phyloP scores from a whole-genome alignment of 2,113 vertebrate species.

The Festucalex cinctus region DNA sequence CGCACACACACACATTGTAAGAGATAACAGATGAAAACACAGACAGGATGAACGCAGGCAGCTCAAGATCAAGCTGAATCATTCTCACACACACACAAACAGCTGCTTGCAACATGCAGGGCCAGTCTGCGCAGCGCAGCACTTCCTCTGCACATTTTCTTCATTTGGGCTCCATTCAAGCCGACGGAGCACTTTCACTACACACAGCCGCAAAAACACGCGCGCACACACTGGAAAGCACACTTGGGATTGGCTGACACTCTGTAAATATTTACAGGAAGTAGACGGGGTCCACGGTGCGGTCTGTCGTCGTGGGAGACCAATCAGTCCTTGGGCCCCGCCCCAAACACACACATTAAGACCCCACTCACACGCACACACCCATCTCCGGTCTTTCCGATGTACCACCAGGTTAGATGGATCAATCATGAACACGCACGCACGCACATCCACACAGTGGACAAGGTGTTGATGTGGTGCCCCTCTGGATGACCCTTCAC shows the following conservation, averaged over 20 bases:
- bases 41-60: neutral
- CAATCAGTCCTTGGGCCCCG: constrained; percentile 59
- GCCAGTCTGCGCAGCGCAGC: constrained; percentile 69
- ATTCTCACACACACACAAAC: constrained; percentile 31
- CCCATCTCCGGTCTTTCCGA: constrained; percentile 28
- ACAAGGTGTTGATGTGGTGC: constrained; percentile 63
- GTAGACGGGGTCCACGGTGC: constrained; percentile 61
- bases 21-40: constrained; percentile 9
- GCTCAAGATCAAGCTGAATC: neutral
- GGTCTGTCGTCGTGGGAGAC: constrained; percentile 65
- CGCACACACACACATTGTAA: neutral
- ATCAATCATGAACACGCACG: constrained; percentile 56
- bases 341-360: constrained; percentile 39
- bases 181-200: constrained; percentile 68
- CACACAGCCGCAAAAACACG: constrained; percentile 12
- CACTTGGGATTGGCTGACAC: constrained; percentile 42
- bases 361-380: constrained; percentile 31
- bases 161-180: constrained; percentile 69
- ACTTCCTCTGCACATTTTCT: constrained; percentile 72
- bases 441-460: constrained; percentile 20
- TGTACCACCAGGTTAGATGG: constrained; percentile 41
- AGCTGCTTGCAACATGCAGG: constrained; percentile 71
- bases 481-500: constrained; percentile 49
- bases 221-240: constrained; percentile 21
- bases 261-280: constrained; percentile 74